Conservation (phyloP, 2,797 vertebrate species). For the Alfaro cultratus region DNA sequence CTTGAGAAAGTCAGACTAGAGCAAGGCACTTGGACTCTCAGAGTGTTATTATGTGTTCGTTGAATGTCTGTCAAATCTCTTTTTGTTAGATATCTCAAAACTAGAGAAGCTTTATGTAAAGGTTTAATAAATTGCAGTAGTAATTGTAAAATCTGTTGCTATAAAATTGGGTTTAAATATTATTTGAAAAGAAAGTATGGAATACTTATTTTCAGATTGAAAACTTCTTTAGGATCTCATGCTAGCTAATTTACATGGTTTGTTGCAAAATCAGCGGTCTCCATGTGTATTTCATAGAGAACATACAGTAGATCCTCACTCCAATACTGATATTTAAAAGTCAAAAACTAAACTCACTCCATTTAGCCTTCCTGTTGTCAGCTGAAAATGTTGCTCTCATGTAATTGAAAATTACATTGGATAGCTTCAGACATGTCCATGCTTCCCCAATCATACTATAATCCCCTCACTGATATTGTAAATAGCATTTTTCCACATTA, state of each 20-base stretch:
- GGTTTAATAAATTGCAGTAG: not conserved
- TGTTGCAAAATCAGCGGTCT: not conserved
- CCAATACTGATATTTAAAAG: not conserved
- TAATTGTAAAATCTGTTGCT: not conserved
- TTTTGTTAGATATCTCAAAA: not conserved
- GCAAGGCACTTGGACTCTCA: not conserved
- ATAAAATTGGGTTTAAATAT: not conserved
- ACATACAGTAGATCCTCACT: not conserved
- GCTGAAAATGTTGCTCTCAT: not conserved
- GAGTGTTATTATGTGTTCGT: not conserved
- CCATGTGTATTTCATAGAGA: not conserved
- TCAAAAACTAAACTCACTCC: not conserved
- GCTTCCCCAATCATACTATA: not conserved
- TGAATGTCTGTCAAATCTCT: not conserved
- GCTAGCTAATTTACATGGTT: not conserved
- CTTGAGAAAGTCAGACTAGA: not conserved
- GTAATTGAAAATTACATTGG: not conserved
- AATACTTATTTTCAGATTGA: not conserved
- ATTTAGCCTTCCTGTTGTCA: conserved; percentile 2
- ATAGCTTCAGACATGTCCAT: not conserved
- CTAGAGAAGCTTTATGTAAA: not conserved
- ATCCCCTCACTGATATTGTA: not conserved
- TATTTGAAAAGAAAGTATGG: not conserved
- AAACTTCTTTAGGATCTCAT: not conserved
- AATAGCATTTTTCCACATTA: not conserved